These are phyloP conservation scores for Podilymbus podiceps DNA, from an alignment of 2,113 vertebrate species.

Conservation along the genomic window DNA sequence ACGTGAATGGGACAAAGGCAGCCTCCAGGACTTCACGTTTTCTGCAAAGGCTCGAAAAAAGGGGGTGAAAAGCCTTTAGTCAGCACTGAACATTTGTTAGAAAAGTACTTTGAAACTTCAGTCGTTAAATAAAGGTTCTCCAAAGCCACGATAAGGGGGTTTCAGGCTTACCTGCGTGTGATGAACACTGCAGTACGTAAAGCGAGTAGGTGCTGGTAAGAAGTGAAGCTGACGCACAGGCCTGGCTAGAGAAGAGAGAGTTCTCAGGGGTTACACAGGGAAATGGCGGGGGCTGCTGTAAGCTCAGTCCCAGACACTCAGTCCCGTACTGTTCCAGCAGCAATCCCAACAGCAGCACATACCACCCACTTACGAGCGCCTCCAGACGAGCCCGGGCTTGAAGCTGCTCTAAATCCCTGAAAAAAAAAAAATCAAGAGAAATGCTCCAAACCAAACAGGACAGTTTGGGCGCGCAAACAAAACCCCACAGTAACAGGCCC, in stretches of 20 bases:
- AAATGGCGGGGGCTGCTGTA: accelerated
- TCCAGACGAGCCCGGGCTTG: neutral
- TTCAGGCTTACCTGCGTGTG: neutral
- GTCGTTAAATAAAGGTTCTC: neutral
- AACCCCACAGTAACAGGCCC: neutral
- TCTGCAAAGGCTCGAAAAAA: neutral
- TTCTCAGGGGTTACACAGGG: accelerated
- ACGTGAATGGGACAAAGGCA: neutral
- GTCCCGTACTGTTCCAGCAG: accelerated
- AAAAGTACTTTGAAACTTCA: neutral
- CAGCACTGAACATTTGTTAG: neutral
- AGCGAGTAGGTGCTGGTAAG: neutral
- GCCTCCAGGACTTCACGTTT: neutral
- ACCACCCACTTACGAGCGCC: accelerated
- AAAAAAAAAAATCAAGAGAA: neutral
- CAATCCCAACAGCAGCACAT: accelerated
- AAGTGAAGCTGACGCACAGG: neutral
- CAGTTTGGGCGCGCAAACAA: neutral
- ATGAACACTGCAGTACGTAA: neutral
- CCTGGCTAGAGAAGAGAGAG: neutral
- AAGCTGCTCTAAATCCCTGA: neutral
- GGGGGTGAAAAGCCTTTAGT: neutral
- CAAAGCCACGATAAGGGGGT: neutral
- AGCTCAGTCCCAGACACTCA: neutral
- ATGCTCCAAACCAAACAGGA: neutral